Conservation (phyloP, 2,888 invertebrate species). For the Napeogenes sylphis region DNA sequence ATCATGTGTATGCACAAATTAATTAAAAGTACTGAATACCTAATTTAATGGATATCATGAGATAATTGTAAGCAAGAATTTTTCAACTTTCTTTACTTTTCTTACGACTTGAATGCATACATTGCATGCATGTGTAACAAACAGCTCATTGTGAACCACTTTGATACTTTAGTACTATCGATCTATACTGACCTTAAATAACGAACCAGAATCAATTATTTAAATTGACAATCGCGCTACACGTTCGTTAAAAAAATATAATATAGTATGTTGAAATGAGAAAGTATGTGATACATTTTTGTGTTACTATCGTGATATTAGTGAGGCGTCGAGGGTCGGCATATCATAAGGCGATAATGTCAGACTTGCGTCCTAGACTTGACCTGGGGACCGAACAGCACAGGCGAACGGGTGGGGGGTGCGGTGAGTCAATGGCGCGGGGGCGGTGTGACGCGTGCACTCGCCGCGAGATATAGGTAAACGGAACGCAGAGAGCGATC, state of each 20-base stretch:
- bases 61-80: conserved; percentile 47
- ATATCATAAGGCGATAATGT: conserved; percentile 24
- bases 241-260: conserved; percentile 27
- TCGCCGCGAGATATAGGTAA: conserved; percentile 76
- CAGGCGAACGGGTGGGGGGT: conserved; percentile 39
- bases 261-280: too few species aligned
- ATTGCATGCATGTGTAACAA: conserved; percentile 43
- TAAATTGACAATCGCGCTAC: conserved; percentile 66
- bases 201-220: conserved; percentile 61
- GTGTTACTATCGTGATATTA: too few species aligned
- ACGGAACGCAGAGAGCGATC: conserved; percentile 69
- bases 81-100: conserved; percentile 72
- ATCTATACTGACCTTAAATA: conserved; percentile 69
- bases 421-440: conserved; percentile 62
- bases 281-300: neutral
- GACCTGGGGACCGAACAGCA: conserved; percentile 43
- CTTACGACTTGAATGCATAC: conserved; percentile 48
- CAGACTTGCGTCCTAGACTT: conserved; percentile 55
- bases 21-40: neutral
- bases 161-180: conserved; percentile 49
- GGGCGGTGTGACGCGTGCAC: conserved; percentile 63
- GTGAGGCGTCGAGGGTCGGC: neutral
- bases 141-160: conserved; percentile 29
- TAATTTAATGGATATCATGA: conserved; percentile 9
- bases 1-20: too few species aligned